These are phyloP conservation scores for Dyspetes luteomarginatus DNA, from an alignment of 2,888 invertebrate species.

Conservation along the genomic window DNA sequence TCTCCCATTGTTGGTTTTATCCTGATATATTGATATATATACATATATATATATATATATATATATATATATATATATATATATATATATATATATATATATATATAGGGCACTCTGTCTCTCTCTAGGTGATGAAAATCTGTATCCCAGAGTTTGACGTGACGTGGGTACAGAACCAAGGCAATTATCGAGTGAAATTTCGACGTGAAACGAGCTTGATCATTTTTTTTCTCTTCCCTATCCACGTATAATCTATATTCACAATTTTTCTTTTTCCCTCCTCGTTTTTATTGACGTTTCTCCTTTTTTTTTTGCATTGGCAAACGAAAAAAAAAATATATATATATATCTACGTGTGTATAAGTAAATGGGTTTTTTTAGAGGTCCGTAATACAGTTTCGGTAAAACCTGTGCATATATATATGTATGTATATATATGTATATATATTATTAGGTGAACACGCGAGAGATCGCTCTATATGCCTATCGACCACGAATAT, in stretches of 20 bases:
- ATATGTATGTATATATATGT: background rate
- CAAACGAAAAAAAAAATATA: background rate
- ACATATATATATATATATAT: background rate
- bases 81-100: background rate
- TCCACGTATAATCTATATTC: constrained; percentile 3
- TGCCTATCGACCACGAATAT: constrained; percentile 77
- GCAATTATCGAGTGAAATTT: constrained; percentile 45
- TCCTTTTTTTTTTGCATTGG: background rate
- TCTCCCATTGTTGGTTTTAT: constrained; percentile 51
- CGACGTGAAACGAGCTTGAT: background rate
- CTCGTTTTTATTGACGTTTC: background rate
- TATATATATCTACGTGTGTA: no score
- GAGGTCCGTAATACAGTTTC: background rate
- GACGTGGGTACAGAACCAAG: constrained; percentile 25
- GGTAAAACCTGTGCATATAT: background rate
- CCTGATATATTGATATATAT: no score
- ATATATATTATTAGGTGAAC: constrained; percentile 30
- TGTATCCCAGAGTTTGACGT: constrained; percentile 20
- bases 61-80: background rate
- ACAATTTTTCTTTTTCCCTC: background rate
- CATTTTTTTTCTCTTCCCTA: background rate
- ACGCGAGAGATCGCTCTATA: constrained; percentile 70
- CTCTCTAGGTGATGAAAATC: constrained; percentile 39
- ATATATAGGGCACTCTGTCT: background rate
- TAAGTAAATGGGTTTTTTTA: no score